Conservation (phyloP, 2,888 invertebrate species). For the Lutraria lutraria region DNA sequence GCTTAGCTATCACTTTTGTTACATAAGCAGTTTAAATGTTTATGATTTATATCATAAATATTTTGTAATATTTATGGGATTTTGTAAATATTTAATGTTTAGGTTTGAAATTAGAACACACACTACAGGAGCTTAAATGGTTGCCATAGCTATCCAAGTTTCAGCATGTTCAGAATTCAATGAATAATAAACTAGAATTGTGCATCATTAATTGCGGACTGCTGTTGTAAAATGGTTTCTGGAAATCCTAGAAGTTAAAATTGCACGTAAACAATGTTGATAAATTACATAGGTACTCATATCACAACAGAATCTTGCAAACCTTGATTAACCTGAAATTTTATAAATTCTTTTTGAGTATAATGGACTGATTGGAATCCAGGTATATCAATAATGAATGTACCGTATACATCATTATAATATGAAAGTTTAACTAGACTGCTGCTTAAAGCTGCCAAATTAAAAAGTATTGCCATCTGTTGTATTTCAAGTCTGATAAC, state of each 20-base stretch:
- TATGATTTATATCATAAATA: constrained; percentile 6
- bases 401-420: neutral
- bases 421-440: constrained; percentile 7
- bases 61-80: constrained; percentile 1
- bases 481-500: no score
- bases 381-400: neutral
- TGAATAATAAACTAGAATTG: neutral
- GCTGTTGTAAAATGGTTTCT: neutral
- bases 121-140: neutral
- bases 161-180: neutral
- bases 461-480: no score
- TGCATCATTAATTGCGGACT: neutral
- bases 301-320: neutral
- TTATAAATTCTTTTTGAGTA: neutral
- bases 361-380: constrained; percentile 10
- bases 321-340: neutral
- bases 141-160: neutral
- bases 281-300: neutral
- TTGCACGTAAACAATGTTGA: neutral
- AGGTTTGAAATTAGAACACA: neutral
- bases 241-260: neutral
- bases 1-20: neutral
- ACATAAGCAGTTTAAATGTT: neutral
- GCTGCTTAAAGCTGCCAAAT: neutral
- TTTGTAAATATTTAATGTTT: constrained; percentile 15